Evolutionary conservation across 1,140 invertebrate genomes (phyloP).

Genomic region (Ips typographus): DNA sequence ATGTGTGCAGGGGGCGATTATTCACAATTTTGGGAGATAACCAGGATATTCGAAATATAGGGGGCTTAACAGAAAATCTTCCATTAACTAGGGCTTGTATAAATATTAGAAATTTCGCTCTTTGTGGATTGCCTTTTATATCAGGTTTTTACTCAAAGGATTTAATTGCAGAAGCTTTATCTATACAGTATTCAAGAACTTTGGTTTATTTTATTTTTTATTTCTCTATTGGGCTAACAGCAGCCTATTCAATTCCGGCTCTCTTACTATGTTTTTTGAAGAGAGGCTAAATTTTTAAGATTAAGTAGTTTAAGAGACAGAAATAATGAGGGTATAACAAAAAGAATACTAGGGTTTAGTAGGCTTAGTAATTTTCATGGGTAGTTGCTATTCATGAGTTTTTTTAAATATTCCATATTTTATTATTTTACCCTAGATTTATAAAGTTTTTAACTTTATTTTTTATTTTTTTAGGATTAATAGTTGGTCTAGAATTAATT

Average conservation of each 20-base stretch:
- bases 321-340: conserved; percentile 52
- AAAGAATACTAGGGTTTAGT: conserved; percentile 49
- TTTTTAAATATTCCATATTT: conserved; percentile 54
- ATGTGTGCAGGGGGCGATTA: conserved; percentile 61
- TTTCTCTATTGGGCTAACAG: conserved; percentile 58
- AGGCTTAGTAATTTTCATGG: conserved; percentile 56
- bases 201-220: conserved; percentile 56
- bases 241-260: conserved; percentile 58
- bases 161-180: conserved; percentile 61
- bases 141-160: conserved; percentile 67
- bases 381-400: conserved; percentile 52
- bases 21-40: conserved; percentile 61
- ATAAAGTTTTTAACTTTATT: conserved; percentile 44
- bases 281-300: conserved; percentile 53
- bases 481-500: background rate
- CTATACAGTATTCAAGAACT: conserved; percentile 55
- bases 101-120: conserved; percentile 55
- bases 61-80: conserved; percentile 49
- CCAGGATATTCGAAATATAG: conserved; percentile 66
- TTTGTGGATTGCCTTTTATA: conserved; percentile 61
- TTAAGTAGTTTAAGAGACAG: conserved; percentile 54
- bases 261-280: conserved; percentile 56
- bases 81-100: conserved; percentile 55
- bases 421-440: conserved; percentile 54
- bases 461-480: background rate